These are phyloP conservation scores for Telmatherina bonti DNA, from an alignment of 2,797 vertebrate genomes.

Conservation along the genomic window DNA sequence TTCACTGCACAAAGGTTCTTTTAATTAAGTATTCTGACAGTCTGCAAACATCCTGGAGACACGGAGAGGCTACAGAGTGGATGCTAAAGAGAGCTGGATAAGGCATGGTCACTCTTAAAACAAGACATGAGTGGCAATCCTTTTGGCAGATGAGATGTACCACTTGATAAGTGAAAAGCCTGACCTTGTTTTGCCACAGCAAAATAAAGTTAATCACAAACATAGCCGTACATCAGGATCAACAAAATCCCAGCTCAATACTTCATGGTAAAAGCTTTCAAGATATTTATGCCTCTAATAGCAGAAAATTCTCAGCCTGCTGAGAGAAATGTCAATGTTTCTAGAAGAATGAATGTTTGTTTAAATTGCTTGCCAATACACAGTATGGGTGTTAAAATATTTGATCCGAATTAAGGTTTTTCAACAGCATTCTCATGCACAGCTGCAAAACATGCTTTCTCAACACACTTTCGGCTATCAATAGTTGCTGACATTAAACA, in stretches of 20 bases:
- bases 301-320: background rate
- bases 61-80: background rate
- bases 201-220: background rate
- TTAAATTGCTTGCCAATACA: background rate
- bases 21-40: constrained; percentile 13
- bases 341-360: background rate
- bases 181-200: constrained; percentile 5
- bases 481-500: constrained; percentile 32
- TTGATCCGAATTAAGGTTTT: background rate
- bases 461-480: constrained; percentile 21
- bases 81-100: background rate
- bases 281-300: background rate
- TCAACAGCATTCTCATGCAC: background rate
- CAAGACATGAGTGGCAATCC: background rate
- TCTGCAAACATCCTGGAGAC: background rate
- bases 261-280: background rate
- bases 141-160: constrained; percentile 1
- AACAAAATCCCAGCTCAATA: background rate
- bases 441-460: constrained; percentile 7
- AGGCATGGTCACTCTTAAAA: background rate
- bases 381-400: constrained; percentile 7
- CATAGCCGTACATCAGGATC: background rate
- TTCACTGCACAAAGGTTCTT: constrained; percentile 13
- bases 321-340: background rate
- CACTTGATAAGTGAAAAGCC: constrained; percentile 2